Percentiles rank a stretch among this genome's conserved stretches.
These are phyloP conservation scores for Calidris pygmaea DNA, from an alignment of 2,113 vertebrate species.

Conservation along the genomic window DNA sequence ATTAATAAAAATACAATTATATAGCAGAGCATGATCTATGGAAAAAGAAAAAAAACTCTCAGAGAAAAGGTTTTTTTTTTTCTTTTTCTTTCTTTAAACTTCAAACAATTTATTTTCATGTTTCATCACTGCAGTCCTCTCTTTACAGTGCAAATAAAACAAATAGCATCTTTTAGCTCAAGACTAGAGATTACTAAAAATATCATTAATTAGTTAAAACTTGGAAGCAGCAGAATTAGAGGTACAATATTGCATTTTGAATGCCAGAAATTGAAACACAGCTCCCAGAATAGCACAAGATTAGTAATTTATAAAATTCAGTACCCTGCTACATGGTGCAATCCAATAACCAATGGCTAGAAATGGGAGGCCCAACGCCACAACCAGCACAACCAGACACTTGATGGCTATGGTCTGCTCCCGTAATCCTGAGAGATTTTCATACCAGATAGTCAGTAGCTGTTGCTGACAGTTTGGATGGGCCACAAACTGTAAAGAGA, in stretches of 20 bases:
- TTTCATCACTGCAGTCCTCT: not conserved
- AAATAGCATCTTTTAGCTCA: not conserved
- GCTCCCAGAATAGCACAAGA: not conserved
- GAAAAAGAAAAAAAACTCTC: not conserved
- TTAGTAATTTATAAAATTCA: not conserved
- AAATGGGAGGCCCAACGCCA: slow-evolving; percentile 86
- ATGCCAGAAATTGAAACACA: not conserved
- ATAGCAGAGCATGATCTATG: not conserved
- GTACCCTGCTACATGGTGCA: slow-evolving; percentile 89
- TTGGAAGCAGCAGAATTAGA: not conserved
- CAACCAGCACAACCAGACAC: slow-evolving; percentile 88
- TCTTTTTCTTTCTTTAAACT: not conserved
- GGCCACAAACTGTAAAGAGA: slow-evolving; percentile 83
- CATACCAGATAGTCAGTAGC: slow-evolving; percentile 90
- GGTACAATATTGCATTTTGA: not conserved
- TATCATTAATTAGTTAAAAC: not conserved
- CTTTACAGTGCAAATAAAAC: not conserved
- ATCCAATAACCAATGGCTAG: slow-evolving; percentile 89
- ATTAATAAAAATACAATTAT: not conserved
- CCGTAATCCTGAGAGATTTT: slow-evolving; percentile 86
- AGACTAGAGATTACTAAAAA: not conserved
- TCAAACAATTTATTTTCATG: not conserved
- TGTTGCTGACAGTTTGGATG: slow-evolving; percentile 93
- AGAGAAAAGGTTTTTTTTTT: not conserved
- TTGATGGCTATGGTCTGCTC: slow-evolving; percentile 87